Conservation (phyloP, 2,113 vertebrate genomes). For the Lamprologus ornatipinnis region DNA sequence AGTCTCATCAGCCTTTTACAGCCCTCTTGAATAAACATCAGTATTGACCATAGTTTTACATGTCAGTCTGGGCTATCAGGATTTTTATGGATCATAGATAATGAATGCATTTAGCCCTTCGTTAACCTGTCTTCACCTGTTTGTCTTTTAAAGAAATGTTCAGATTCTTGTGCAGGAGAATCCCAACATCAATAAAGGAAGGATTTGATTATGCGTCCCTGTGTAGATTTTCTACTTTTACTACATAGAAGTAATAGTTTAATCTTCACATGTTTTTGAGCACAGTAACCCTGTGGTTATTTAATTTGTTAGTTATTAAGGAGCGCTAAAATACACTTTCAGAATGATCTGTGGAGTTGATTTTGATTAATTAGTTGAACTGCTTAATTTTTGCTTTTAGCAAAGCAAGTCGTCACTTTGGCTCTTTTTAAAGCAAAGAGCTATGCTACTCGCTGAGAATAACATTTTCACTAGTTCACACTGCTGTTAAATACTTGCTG, state of each 20-base stretch:
- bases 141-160: neutral
- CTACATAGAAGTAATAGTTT: neutral
- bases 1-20: constrained; percentile 26
- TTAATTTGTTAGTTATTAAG: neutral
- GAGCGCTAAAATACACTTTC: neutral
- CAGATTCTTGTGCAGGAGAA: neutral
- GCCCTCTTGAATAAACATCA: constrained; percentile 38
- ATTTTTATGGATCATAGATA: constrained; percentile 11
- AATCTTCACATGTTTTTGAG: neutral
- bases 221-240: neutral
- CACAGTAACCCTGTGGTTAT: neutral
- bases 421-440: neutral
- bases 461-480: neutral
- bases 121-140: neutral
- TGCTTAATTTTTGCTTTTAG: neutral
- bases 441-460: neutral
- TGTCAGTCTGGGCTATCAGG: constrained; percentile 2
- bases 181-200: constrained; percentile 4
- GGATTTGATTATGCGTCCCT: neutral
- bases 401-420: neutral
- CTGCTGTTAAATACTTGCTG: neutral
- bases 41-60: constrained; percentile 49
- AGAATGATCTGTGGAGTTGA: neutral
- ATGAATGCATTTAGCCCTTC: constrained; percentile 15
- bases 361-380: neutral